Conservation (phyloP, 2,888 invertebrate species). For the Leucophenga montana region DNA sequence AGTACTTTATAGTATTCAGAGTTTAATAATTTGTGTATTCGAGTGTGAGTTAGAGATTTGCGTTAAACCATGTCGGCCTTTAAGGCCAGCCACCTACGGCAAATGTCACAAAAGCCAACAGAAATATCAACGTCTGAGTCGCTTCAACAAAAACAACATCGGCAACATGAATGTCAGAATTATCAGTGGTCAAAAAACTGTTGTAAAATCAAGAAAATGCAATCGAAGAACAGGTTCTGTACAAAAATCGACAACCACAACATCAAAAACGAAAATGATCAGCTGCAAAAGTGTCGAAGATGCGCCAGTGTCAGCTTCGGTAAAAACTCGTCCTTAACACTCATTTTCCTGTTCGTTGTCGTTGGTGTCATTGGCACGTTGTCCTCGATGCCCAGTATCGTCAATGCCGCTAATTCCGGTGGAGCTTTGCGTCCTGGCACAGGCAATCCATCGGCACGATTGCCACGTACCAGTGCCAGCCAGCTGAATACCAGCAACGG, state of each 20-base stretch:
- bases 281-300: neutral
- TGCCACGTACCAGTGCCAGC: slow-evolving; percentile 77
- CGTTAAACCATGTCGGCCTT: slow-evolving; percentile 65
- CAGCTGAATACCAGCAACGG: slow-evolving; percentile 72
- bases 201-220: neutral
- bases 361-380: slow-evolving; percentile 39
- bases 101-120: slow-evolving; percentile 21
- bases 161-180: neutral
- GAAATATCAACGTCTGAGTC: slow-evolving; percentile 22
- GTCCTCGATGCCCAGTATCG: slow-evolving; percentile 53
- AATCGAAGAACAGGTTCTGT: neutral
- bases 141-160: slow-evolving; percentile 34
- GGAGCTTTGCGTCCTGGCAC: slow-evolving; percentile 68
- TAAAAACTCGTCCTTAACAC: slow-evolving; percentile 25
- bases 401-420: slow-evolving; percentile 51
- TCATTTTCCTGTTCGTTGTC: slow-evolving; percentile 40
- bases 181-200: no score
- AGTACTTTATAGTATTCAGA: no score
- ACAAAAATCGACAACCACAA: neutral
- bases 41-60: neutral
- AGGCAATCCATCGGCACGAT: slow-evolving; percentile 73
- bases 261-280: no score
- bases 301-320: neutral
- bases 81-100: slow-evolving; percentile 59
- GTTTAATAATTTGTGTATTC: no score